Conservation (phyloP, 2,888 invertebrate genomes). For the Volucella zonaria region DNA sequence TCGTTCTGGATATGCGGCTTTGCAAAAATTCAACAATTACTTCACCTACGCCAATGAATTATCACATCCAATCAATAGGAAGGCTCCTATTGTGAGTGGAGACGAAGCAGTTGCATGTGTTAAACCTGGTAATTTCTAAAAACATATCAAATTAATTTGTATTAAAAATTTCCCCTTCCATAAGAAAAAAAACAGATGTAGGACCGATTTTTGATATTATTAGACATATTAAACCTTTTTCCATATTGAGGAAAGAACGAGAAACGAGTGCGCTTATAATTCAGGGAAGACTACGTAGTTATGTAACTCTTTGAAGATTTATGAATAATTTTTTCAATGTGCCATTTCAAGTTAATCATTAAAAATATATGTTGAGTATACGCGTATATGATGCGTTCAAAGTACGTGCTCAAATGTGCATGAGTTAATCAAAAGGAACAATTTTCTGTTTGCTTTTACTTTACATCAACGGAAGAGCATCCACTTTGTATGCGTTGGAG, state of each 20-base stretch:
- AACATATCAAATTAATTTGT: slow-evolving; percentile 1
- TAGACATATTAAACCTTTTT: too few species aligned
- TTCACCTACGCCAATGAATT: slow-evolving; percentile 92
- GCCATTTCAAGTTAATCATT: slow-evolving; percentile 9
- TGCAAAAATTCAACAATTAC: slow-evolving; percentile 82
- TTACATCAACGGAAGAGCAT: slow-evolving; percentile 6
- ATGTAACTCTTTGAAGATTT: slow-evolving; percentile 48
- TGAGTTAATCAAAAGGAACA: background rate
- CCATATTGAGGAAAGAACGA: too few species aligned
- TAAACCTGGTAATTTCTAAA: slow-evolving; percentile 88
- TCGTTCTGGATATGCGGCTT: slow-evolving; percentile 56
- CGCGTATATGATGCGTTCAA: too few species aligned
- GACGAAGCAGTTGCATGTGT: slow-evolving; percentile 91
- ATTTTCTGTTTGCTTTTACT: background rate
- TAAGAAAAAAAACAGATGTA: background rate
- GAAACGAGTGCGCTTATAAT: too few species aligned
- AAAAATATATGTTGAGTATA: too few species aligned
- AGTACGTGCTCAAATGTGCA: background rate
- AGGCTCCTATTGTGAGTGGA: slow-evolving; percentile 88
- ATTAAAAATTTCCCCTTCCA: slow-evolving; percentile 3
- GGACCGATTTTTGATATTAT: too few species aligned
- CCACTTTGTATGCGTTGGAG: background rate
- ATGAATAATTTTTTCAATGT: slow-evolving; percentile 15
- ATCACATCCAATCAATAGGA: slow-evolving; percentile 89
- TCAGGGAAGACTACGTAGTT: slow-evolving; percentile 1